phyloP scores from a whole-genome alignment of 1,140 invertebrate species.

The Notospermus geniculatus region DNA sequence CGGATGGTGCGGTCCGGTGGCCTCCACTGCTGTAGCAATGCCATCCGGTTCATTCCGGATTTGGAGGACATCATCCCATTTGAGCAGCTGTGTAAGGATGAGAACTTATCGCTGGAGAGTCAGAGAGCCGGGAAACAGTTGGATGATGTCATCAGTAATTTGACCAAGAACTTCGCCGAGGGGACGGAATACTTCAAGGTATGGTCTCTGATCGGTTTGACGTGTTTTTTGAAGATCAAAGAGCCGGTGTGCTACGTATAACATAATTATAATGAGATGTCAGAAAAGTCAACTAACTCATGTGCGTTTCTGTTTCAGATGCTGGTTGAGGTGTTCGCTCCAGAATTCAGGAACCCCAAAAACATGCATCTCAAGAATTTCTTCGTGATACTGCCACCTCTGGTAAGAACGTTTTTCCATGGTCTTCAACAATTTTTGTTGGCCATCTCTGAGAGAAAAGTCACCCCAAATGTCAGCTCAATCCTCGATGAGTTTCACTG shows the following conservation, averaged over 20 bases:
- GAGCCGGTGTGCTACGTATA: too few species aligned
- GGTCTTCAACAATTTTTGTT: too few species aligned
- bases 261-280: too few species aligned
- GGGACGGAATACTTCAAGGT: conserved; percentile 93
- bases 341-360: conserved; percentile 79
- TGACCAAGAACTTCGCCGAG: conserved; percentile 84
- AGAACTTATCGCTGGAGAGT: conserved; percentile 63
- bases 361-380: conserved; percentile 92
- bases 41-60: conserved; percentile 85
- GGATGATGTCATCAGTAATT: conserved; percentile 73
- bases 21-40: conserved; percentile 85
- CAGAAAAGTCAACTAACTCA: background rate
- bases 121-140: conserved; percentile 69
- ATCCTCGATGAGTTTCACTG: too few species aligned
- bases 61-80: conserved; percentile 72
- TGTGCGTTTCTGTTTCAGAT: conserved; percentile 60
- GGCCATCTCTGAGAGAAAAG: too few species aligned
- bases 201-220: conserved; percentile 12
- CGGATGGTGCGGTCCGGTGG: conserved; percentile 91
- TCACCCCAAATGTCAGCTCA: too few species aligned
- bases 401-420: conserved; percentile 63
- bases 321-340: conserved; percentile 87
- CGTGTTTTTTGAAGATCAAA: too few species aligned
- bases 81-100: conserved; percentile 59
- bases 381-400: conserved; percentile 87